Conservation (phyloP, 2,113 vertebrate species). For the Colistium nudipinnis region DNA sequence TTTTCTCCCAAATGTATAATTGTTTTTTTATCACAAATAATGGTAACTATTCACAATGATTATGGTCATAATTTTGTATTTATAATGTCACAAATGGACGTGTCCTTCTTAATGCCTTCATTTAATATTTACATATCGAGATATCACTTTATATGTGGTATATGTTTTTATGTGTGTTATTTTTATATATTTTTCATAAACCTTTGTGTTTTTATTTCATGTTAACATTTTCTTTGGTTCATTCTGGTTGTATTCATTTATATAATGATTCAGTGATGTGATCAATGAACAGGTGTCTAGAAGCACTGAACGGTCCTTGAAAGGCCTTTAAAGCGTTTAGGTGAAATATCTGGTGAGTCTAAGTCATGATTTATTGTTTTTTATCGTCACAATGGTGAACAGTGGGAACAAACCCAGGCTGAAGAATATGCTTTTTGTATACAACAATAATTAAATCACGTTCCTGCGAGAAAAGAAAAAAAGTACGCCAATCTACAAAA, state of each 20-base stretch:
- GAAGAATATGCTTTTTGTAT: too few species aligned
- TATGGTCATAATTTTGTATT: conserved; percentile 24
- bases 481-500: too few species aligned
- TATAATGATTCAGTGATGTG: conserved; percentile 19
- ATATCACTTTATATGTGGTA: conserved; percentile 18
- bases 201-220: conserved; percentile 22
- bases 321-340: conserved; percentile 18
- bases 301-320: conserved; percentile 69
- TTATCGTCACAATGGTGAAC: neutral
- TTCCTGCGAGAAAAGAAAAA: too few species aligned
- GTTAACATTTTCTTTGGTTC: conserved; percentile 6
- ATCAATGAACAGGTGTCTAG: conserved; percentile 73
- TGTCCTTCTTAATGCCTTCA: conserved; percentile 11
- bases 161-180: neutral
- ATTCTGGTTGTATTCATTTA: conserved; percentile 37
- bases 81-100: neutral
- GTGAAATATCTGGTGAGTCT: conserved; percentile 19
- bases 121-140: conserved; percentile 19
- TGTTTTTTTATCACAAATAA: too few species aligned
- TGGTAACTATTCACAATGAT: conserved; percentile 10
- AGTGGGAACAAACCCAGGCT: too few species aligned
- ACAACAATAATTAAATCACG: too few species aligned
- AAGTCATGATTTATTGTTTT: neutral
- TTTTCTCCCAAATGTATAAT: too few species aligned
- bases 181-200: conserved; percentile 33